Evolutionary conservation across 2,888 invertebrate genomes (phyloP), one percentile per base, ranked within the genome.

Genomic region (Liopterus haemorrhoidalis): DNA sequence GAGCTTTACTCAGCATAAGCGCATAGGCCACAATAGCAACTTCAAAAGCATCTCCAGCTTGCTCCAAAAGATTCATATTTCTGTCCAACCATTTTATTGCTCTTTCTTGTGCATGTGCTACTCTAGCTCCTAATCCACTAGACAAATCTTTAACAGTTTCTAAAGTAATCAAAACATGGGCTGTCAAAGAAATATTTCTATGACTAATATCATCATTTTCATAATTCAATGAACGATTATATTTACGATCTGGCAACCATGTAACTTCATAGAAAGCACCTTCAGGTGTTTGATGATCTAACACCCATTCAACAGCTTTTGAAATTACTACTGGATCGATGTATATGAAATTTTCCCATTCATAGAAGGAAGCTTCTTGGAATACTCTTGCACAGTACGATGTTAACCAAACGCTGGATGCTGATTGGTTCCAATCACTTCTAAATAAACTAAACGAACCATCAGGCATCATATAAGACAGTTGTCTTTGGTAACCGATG

Each of bases 281-380:
- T 15, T 86, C 82, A 0, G 74, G 75, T 0, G 79, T 81, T 68
- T 96, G 95, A 67, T 90, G 88, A 38, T 81, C 74, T 43, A 95
- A 67, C 2, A 96, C 71, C 91, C 92, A 96, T 1, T 81, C 73
- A 2, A 92, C 85, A 1, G 94, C 81, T 63, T 82, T 82, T 3
- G 86, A 80, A 57, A 95, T 88, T 53, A 91, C 85, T 30, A 78
- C 74, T 0, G 91, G 87, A 65, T 95, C 94, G 53, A 96, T 91
- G 68, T 90, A 96, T 42, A 96, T 81, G 60, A 83, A 91, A 66
- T 93, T 91, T 71, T 95, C 94, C 95, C 95, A 96, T 65, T 96
- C 95, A 60, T 93, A 92, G 68, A 93, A 93, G 24, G 87, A 87
- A 0, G 93, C 94, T 61, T 91, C 90, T 65, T 92, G 86, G 64